Conservation (phyloP, 2,797 vertebrate genomes). For the Dendrocincla fuliginosa region DNA sequence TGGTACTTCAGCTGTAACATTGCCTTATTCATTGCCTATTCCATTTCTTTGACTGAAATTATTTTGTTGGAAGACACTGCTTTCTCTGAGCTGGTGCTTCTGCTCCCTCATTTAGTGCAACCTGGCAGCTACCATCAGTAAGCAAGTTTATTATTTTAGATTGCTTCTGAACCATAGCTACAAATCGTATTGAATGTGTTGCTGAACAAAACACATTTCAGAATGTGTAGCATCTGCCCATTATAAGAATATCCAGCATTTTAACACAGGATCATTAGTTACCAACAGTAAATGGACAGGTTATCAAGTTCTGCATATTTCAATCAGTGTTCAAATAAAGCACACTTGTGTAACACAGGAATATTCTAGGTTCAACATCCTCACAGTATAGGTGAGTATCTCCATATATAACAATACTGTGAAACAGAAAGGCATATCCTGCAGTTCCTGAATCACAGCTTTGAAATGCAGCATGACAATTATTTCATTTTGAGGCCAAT, state of each 20-base stretch:
- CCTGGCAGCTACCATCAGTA: neutral
- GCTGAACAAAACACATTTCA: neutral
- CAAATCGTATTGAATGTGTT: neutral
- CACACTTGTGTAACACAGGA: neutral
- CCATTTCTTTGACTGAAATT: neutral
- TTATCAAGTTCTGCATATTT: neutral
- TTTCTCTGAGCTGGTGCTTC: neutral
- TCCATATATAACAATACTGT: neutral
- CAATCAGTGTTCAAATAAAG: neutral
- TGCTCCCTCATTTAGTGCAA: neutral
- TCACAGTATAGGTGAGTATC: neutral
- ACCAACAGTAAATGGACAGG: neutral
- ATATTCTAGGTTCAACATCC: neutral
- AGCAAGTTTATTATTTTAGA: conserved; percentile 24
- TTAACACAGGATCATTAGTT: neutral
- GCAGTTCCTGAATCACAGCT: conserved; percentile 4
- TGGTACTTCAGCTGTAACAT: neutral
- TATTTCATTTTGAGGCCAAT: neutral
- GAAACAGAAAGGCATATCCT: neutral
- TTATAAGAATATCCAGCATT: neutral
- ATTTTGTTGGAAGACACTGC: neutral
- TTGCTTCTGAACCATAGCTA: neutral
- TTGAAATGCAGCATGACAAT: neutral
- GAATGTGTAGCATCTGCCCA: neutral
- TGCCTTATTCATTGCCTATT: neutral